Conservation (phyloP, 1,140 invertebrate species). For the Diorhabda elongata region DNA sequence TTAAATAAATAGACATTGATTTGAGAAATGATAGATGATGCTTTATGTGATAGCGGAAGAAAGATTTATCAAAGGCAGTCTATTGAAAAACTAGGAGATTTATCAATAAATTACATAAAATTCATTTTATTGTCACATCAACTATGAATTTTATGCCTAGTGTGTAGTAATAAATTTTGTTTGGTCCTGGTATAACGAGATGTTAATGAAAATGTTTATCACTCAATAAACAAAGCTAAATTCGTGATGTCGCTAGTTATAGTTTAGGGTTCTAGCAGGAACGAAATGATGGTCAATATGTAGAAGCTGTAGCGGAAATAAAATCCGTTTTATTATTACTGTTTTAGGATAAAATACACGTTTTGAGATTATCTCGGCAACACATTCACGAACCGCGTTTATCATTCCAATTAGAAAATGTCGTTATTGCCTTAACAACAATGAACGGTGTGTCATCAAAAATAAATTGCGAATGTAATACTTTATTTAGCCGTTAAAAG, state of each 20-base stretch:
- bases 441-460: too few species aligned
- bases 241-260: constrained; percentile 28
- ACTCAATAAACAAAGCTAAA: constrained; percentile 37
- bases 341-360: constrained; percentile 23
- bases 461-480: too few species aligned
- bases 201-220: constrained; percentile 36
- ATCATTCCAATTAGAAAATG: constrained; percentile 33
- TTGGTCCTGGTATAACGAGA: constrained; percentile 37
- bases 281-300: constrained; percentile 26
- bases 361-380: constrained; percentile 19
- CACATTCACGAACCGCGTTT: constrained; percentile 21
- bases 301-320: constrained; percentile 26
- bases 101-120: too few species aligned
- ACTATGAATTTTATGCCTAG: neutral
- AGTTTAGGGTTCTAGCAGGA: constrained; percentile 21
- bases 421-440: constrained; percentile 15
- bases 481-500: too few species aligned
- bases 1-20: too few species aligned
- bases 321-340: constrained; percentile 26
- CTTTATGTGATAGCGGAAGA: too few species aligned
- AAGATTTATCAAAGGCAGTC: too few species aligned
- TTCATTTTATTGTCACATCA: too few species aligned
- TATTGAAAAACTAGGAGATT: too few species aligned
- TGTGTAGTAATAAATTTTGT: constrained; percentile 32
- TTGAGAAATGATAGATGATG: too few species aligned